Conservation (phyloP, 2,113 vertebrate genomes). For the Tauraco erythrolophus region DNA sequence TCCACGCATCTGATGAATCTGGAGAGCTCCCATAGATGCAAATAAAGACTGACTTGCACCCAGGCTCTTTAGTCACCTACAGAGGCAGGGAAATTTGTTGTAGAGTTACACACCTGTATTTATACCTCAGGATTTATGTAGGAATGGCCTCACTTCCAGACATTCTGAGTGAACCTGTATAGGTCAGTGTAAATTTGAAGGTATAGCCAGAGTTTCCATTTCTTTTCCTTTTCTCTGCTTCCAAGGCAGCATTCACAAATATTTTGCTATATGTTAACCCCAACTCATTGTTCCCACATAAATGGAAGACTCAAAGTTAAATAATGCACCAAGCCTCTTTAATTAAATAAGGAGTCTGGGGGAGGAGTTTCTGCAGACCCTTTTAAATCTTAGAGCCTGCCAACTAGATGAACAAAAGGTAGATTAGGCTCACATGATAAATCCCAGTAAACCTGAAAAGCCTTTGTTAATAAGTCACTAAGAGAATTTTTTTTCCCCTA, state of each 20-base stretch:
- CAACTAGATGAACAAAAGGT: conserved; percentile 69
- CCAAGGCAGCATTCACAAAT: neutral
- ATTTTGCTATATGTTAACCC: neutral
- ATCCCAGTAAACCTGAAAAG: conserved; percentile 66
- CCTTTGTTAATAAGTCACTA: conserved; percentile 69
- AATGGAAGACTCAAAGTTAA: conserved; percentile 40
- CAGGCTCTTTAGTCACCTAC: neutral
- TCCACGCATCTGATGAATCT: neutral
- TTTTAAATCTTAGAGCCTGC: conserved; percentile 65
- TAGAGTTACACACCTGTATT: conserved; percentile 6
- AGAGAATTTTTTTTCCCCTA: neutral
- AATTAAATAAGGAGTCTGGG: conserved; percentile 55
- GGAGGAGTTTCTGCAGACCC: conserved; percentile 48
- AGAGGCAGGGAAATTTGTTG: neutral
- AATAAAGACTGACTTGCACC: neutral
- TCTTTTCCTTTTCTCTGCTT: neutral
- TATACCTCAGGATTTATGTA: neutral
- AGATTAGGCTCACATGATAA: conserved; percentile 72
- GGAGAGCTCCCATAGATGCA: neutral
- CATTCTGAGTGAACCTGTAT: neutral
- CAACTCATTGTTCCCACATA: conserved; percentile 8
- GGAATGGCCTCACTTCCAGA: neutral
- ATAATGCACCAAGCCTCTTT: conserved; percentile 54
- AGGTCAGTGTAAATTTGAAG: neutral
- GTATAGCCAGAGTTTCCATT: neutral